Base-by-base conservation (phyloP, 2,113 vertebrate genomes). In the Aix galericulata region DNA sequence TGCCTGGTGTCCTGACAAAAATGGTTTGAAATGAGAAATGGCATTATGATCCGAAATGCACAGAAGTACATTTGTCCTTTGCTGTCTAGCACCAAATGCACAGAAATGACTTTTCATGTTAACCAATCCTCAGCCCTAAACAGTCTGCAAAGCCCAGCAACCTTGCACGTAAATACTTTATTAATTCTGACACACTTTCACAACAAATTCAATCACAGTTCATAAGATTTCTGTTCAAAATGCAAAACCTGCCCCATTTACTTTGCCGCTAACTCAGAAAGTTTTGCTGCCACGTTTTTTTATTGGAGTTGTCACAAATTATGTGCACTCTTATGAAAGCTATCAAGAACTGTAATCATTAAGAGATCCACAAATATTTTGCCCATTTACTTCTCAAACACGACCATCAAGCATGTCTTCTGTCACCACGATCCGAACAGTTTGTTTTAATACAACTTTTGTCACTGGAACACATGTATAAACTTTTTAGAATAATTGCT, bases 141-240 rank as follows among this genome's bases (percentile, higher is more conserved):
- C 98, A 98, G 98, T 97, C 98, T 96, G 97, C 97, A 94, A 96
- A 98, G 98, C 98, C 98, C 96, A 97, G 98, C 97, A 98, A 98
- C 98, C 98, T 98, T 98, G 97, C 97, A 96, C 95, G 97, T 98
- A 97, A 98, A 98, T 98, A 98, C 97, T 98, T 99, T 99, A 99
- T 99, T 99, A 98, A 99, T 98, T 98, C 98, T 99, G 99, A 99
- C 99, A 99, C 98, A 99, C 99, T 99, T 99, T 99, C 99, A 99
- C 96, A 98, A 99, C 98, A 99, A 98, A 99, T 99, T 98, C 98
- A 98, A 98, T 99, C 98, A 99, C 98, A 98, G 97, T 98, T 98
- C 98, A 98, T 98, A 98, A 98, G 98, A 99, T 98, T 98, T 98
- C 96, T 98, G 97, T 98, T 98, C 98, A 98, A 98, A 98, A 98